These are phyloP conservation scores for Paramisgurnus dabryanus DNA, from an alignment of 2,113 vertebrate species.

Conservation along the genomic window DNA sequence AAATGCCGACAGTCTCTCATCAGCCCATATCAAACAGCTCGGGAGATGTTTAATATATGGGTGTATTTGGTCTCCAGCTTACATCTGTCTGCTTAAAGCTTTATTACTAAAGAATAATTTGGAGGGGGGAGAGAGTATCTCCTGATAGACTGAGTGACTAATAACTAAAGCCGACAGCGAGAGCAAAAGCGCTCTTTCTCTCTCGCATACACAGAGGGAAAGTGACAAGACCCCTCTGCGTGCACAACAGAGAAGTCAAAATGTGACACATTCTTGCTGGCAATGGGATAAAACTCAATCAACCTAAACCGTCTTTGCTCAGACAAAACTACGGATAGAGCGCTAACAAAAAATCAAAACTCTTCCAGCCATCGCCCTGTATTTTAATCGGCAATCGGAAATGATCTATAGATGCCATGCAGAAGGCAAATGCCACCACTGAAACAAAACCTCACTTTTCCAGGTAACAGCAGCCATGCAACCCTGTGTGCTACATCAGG, in stretches of 20 bases:
- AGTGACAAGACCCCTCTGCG: slow-evolving; percentile 66
- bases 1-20: slow-evolving; percentile 47
- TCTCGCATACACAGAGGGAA: slow-evolving; percentile 17
- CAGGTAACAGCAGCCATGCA: slow-evolving; percentile 37
- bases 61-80: slow-evolving; percentile 76
- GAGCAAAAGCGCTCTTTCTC: slow-evolving; percentile 59
- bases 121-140: slow-evolving; percentile 58
- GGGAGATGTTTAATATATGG: slow-evolving; percentile 72
- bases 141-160: slow-evolving; percentile 74
- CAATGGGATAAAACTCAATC: slow-evolving; percentile 74
- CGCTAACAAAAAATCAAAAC: not conserved
- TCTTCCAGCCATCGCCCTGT: not conserved
- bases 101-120: slow-evolving; percentile 78
- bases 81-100: slow-evolving; percentile 80
- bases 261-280: slow-evolving; percentile 75
- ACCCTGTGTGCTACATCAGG: slow-evolving; percentile 30
- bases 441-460: slow-evolving; percentile 20
- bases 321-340: no score
- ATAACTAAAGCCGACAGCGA: slow-evolving; percentile 79
- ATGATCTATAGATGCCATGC: not conserved
- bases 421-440: slow-evolving; percentile 19
- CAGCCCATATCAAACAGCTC: slow-evolving; percentile 67
- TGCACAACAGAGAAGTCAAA: slow-evolving; percentile 71
- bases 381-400: not conserved
- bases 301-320: slow-evolving; percentile 49